Evolutionary conservation across 2,888 invertebrate genomes (phyloP), one percentile per base, ranked within the genome.

Genomic region (Brachypalpus laphriformis): DNA sequence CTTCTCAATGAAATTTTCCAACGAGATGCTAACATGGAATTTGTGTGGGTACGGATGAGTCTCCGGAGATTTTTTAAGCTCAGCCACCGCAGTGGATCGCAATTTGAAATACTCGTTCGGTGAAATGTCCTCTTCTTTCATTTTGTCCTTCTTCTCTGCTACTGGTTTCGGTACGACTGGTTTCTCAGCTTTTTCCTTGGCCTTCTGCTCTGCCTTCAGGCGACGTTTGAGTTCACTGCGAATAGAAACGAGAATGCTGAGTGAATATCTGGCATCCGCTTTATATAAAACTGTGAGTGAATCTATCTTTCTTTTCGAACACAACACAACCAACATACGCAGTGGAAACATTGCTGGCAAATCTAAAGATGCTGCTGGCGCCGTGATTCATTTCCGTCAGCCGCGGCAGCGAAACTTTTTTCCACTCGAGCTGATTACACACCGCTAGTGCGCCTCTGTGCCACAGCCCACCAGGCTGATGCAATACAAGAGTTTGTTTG

Each of bases 41-140:
- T 99, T 99, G 92, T 99, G 99, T 11, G 99, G 99, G 91, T 99
- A 99, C 0, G 99, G 99, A 90, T 97, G 95, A 42, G 94, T 93
- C 22, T 93, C 94, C 57, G 93, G 93, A 16, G 93, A 92, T 40
- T 93, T 93, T 92, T 99, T 98, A 47, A 98, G 93, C 75, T 96
- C 95, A n/a, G 95, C 94, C 18, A 99, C 93, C 49, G 97, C 96
- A 86, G 95, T 94, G 1, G 95, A 94, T 74, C 99, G 94, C 71
- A 98, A 92, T 90, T 97, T 97, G 90, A 96, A 98, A 92, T 98
- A 99, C 93, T 99, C 98, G 94, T 97, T 97, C 18, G 98, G 97
- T 90, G 96, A 97, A 87, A 98, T 96, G 88, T 98, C 97, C 89
- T 97, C 98, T 88, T 96, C 96, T 51, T 88, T 90, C 85, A 93